Evolutionary conservation across 2,797 vertebrate genomes (phyloP).

Genomic region (Tarsius wallacei): DNA sequence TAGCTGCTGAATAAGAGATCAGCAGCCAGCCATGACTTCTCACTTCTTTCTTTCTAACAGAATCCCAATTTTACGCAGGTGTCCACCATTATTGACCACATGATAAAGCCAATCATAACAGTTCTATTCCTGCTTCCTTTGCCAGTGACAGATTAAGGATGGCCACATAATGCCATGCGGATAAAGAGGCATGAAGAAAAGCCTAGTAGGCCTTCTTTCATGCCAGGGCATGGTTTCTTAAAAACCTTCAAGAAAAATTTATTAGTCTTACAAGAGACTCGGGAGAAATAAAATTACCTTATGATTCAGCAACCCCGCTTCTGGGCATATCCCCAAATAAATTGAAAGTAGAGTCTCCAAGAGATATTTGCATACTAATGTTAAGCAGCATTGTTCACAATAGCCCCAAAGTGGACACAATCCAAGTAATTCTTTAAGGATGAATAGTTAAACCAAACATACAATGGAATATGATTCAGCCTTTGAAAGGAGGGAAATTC

Average conservation of each 20-base stretch:
- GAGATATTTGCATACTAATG: no score
- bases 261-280: neutral
- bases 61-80: neutral
- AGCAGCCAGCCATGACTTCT: neutral
- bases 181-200: neutral
- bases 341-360: neutral
- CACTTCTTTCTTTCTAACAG: neutral
- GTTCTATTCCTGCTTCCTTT: neutral
- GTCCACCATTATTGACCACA: neutral
- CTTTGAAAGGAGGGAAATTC: neutral
- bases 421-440: no score
- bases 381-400: neutral
- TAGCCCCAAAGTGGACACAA: neutral
- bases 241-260: neutral
- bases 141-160: neutral
- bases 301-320: neutral
- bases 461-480: neutral
- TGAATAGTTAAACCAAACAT: neutral
- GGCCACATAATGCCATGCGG: neutral
- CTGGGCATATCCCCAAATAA: neutral
- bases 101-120: neutral
- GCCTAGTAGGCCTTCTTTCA: neutral
- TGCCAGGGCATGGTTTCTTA: neutral
- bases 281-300: neutral
- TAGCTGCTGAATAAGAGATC: neutral